phyloP scores from a whole-genome alignment of 2,113 vertebrate species.

The Xiphias gladius region DNA sequence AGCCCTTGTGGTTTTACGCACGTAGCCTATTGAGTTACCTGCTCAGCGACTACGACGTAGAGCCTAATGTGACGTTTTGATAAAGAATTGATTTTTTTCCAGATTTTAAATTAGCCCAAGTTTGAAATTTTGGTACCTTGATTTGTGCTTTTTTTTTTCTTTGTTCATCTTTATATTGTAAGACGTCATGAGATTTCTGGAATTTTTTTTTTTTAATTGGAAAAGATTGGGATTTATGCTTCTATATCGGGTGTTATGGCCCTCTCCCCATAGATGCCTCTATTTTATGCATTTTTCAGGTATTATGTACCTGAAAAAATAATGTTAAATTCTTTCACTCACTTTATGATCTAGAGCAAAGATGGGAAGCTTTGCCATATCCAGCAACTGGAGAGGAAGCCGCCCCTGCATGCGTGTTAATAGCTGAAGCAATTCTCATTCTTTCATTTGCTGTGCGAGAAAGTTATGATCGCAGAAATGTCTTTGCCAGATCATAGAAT shows the following conservation, averaged over 20 bases:
- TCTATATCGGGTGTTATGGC: too few relatives aligned
- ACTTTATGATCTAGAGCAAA: background rate
- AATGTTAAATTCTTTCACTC: too few relatives aligned
- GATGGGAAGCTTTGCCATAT: background rate
- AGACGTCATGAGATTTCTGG: background rate
- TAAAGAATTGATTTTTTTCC: too few relatives aligned
- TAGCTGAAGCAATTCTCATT: too few relatives aligned
- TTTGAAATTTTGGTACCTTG: too few relatives aligned
- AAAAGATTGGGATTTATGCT: too few relatives aligned
- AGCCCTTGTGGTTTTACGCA: background rate
- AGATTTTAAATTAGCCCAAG: too few relatives aligned
- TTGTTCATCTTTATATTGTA: background rate
- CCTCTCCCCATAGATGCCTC: too few relatives aligned
- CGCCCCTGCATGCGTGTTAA: too few relatives aligned
- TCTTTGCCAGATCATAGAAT: background rate
- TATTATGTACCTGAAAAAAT: too few relatives aligned
- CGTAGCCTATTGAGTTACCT: background rate
- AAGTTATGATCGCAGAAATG: background rate
- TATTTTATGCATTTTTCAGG: background rate
- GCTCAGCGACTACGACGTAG: background rate
- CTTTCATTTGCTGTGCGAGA: background rate
- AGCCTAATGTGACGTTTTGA: too few relatives aligned
- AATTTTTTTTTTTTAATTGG: background rate
- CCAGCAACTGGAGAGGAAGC: too few relatives aligned
- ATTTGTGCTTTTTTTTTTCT: background rate